Evolutionary conservation across 2,113 vertebrate species (phyloP).

Genomic region (Orthonyx spaldingii): DNA sequence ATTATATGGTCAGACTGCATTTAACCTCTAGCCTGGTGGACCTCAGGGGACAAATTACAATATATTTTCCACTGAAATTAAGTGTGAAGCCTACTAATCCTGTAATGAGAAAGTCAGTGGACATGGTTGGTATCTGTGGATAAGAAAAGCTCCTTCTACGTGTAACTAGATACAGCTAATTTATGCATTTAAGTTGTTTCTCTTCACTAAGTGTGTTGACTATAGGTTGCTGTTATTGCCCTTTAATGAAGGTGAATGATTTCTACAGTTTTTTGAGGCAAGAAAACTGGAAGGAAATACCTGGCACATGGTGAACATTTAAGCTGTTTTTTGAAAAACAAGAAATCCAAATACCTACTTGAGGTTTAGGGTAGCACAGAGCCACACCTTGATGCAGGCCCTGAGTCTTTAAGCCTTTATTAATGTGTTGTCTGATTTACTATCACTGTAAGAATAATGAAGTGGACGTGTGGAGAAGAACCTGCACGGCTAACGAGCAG

Average conservation of each 20-base stretch:
- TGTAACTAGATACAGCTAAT: background rate
- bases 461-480: background rate
- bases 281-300: background rate
- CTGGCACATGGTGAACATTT: background rate
- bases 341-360: background rate
- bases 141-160: background rate
- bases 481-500: background rate
- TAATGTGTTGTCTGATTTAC: background rate
- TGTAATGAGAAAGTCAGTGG: background rate
- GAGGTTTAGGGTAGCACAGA: background rate
- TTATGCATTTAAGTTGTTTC: background rate
- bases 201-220: background rate
- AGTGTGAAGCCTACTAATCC: background rate
- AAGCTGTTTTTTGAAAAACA: background rate
- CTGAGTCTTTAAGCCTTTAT: background rate
- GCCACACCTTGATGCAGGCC: background rate
- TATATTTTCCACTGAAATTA: conserved; percentile 26
- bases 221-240: background rate
- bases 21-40: background rate
- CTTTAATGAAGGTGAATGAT: background rate
- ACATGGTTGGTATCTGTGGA: background rate
- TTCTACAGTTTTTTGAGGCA: background rate
- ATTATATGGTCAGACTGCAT: background rate
- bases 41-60: background rate
- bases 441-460: background rate